Conservation (phyloP, 1,140 invertebrate species). For the Fopius arisanus region DNA sequence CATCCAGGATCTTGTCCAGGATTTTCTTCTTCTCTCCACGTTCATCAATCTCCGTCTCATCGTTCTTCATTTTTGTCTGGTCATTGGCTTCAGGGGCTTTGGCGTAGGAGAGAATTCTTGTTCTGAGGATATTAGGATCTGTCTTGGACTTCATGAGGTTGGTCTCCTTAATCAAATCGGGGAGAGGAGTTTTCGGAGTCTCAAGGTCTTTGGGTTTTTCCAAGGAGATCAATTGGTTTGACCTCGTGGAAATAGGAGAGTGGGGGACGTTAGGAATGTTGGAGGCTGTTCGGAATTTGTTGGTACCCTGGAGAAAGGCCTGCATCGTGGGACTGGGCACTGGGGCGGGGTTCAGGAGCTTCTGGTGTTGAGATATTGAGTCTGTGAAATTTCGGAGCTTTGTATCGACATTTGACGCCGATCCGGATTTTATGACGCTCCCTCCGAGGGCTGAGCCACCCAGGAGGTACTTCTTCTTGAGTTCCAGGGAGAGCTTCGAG, state of each 20-base stretch:
- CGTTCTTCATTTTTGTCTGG: slow-evolving; percentile 20
- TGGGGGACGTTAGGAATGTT: slow-evolving; percentile 48
- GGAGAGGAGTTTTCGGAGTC: slow-evolving; percentile 45
- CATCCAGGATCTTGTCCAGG: slow-evolving; percentile 14
- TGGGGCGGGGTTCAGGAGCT: slow-evolving; percentile 81
- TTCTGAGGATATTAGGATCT: slow-evolving; percentile 34
- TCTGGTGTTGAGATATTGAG: slow-evolving; percentile 88
- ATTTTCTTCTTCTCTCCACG: slow-evolving; percentile 15
- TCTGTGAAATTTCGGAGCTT: slow-evolving; percentile 83
- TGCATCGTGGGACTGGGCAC: slow-evolving; percentile 80
- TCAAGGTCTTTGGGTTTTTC: slow-evolving; percentile 24
- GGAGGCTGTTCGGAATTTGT: slow-evolving; percentile 53
- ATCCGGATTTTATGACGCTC: slow-evolving; percentile 82
- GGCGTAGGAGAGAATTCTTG: slow-evolving; percentile 10
- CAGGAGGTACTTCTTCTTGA: slow-evolving; percentile 85
- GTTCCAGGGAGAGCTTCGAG: slow-evolving; percentile 82
- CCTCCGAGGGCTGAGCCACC: slow-evolving; percentile 70
- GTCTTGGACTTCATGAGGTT: slow-evolving; percentile 55
- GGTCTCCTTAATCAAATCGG: slow-evolving; percentile 59
- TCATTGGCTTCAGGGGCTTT: not conserved
- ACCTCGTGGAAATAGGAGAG: slow-evolving; percentile 44
- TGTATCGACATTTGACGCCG: slow-evolving; percentile 82
- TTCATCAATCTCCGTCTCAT: slow-evolving; percentile 6
- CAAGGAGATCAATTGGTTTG: slow-evolving; percentile 28
- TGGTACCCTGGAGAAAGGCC: slow-evolving; percentile 70